Conservation (phyloP, 2,797 vertebrate genomes). For the Lepus townsendii region DNA sequence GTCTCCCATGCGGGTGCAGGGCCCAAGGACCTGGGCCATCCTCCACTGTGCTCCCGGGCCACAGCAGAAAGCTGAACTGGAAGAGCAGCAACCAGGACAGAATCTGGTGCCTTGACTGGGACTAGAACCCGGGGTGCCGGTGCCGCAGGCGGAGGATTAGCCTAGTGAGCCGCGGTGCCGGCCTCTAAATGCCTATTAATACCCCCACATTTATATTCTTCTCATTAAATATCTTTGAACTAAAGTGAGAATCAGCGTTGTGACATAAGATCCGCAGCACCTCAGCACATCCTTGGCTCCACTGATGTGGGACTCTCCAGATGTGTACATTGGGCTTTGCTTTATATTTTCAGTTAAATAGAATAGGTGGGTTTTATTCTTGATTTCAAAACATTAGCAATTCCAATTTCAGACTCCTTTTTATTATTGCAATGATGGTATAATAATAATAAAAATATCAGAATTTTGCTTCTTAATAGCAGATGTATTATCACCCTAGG, state of each 20-base stretch:
- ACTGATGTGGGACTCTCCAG: neutral
- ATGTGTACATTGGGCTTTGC: neutral
- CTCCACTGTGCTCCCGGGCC: too few relatives aligned
- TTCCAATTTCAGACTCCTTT: conserved; percentile 8
- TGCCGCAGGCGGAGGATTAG: too few relatives aligned
- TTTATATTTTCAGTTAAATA: neutral
- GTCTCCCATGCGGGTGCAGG: too few relatives aligned
- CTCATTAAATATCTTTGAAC: neutral
- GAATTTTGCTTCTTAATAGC: neutral
- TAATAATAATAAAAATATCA: neutral
- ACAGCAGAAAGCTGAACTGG: too few relatives aligned
- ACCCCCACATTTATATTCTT: neutral
- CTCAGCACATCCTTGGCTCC: neutral
- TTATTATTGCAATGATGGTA: neutral
- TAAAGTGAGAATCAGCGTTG: neutral
- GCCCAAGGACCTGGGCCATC: too few relatives aligned
- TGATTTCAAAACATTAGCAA: conserved; percentile 19
- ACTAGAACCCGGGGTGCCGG: too few relatives aligned
- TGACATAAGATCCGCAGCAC: neutral
- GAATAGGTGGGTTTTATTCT: neutral
- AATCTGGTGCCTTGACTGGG: too few relatives aligned
- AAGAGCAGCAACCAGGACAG: too few relatives aligned
- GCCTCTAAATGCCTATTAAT: neutral
- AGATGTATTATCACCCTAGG: neutral
- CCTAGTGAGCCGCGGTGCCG: too few relatives aligned